Conservation (phyloP, 2,113 vertebrate species). For the Crotalus horridus region DNA sequence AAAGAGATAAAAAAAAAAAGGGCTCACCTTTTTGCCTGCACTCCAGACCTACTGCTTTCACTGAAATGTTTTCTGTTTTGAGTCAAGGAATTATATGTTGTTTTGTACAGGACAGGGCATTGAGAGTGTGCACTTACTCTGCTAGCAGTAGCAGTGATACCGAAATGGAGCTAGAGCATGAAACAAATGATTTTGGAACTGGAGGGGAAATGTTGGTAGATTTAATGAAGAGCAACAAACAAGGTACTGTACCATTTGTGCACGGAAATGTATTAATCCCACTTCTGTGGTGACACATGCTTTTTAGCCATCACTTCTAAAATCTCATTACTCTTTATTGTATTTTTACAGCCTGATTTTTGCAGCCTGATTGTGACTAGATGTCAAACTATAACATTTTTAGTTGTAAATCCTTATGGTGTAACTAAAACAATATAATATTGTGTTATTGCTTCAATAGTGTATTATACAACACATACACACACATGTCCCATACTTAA, state of each 20-base stretch:
- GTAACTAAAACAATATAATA: slow-evolving; percentile 40
- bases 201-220: slow-evolving; percentile 58
- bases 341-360: slow-evolving; percentile 26
- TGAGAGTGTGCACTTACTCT: slow-evolving; percentile 63
- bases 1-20: not conserved
- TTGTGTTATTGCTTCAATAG: slow-evolving; percentile 37
- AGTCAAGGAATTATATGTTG: slow-evolving; percentile 31
- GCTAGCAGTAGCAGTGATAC: slow-evolving; percentile 62
- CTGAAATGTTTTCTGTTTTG: not conserved
- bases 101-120: slow-evolving; percentile 60
- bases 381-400: slow-evolving; percentile 18
- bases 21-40: not conserved
- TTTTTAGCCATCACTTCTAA: slow-evolving; percentile 40
- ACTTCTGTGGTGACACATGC: slow-evolving; percentile 28
- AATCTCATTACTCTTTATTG: slow-evolving; percentile 49
- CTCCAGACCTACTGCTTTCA: not conserved
- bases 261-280: not conserved
- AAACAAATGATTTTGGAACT: slow-evolving; percentile 53
- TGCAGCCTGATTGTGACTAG: slow-evolving; percentile 31
- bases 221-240: slow-evolving; percentile 61
- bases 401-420: slow-evolving; percentile 9
- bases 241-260: slow-evolving; percentile 60
- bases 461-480: slow-evolving; percentile 28
- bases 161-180: slow-evolving; percentile 60
- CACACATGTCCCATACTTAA: not conserved